Evolutionary conservation across 2,113 vertebrate genomes (phyloP).

Genomic region (Dicerorhinus sumatrensis): DNA sequence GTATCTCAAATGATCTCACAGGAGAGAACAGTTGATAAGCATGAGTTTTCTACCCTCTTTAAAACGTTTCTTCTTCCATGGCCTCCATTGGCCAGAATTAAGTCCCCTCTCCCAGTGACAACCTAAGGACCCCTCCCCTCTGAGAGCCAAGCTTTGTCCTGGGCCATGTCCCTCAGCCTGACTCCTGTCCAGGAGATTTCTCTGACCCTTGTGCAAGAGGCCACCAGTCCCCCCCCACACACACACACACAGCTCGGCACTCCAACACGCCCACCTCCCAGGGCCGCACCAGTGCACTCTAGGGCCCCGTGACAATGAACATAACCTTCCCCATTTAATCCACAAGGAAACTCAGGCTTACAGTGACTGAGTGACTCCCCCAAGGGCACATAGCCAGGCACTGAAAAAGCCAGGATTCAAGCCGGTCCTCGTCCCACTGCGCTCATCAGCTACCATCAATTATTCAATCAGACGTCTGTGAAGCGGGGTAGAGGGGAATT

Average conservation of each 20-base stretch:
- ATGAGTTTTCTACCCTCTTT: not conserved
- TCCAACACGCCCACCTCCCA: rapidly evolving
- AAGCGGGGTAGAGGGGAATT: rapidly evolving
- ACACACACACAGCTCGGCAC: not conserved
- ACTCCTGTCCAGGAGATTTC: not conserved
- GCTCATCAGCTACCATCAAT: not conserved
- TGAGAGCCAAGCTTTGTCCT: not conserved
- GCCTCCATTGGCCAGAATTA: not conserved
- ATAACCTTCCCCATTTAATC: constrained; percentile 47
- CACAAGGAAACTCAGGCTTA: constrained; percentile 31
- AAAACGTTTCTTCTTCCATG: not conserved
- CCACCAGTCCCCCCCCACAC: too few species aligned
- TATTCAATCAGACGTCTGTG: not conserved
- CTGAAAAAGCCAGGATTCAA: constrained; percentile 66
- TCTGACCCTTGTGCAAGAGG: not conserved
- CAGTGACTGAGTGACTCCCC: constrained; percentile 62
- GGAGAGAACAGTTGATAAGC: not conserved
- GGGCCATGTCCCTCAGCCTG: not conserved
- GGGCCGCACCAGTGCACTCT: not conserved
- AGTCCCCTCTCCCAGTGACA: not conserved
- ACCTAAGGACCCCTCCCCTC: not conserved
- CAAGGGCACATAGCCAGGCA: constrained; percentile 65
- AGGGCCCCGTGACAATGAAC: not conserved
- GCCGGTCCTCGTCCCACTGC: not conserved
- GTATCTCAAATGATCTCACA: not conserved